Conservation (phyloP, 2,113 vertebrate genomes). For the Motacilla tschutschensis region DNA sequence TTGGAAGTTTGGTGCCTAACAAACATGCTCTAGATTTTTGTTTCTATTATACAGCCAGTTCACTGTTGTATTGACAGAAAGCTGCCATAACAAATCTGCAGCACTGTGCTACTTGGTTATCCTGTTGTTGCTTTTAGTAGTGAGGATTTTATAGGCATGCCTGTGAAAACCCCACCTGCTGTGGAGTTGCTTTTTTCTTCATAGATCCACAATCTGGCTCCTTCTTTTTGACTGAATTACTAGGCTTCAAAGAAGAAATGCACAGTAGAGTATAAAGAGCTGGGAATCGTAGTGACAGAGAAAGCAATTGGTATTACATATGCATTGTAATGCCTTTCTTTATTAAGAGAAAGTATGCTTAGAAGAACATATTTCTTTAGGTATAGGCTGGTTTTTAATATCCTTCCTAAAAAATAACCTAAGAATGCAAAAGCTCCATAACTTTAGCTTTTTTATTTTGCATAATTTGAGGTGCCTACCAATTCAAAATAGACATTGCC, state of each 20-base stretch:
- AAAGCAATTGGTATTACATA: not conserved
- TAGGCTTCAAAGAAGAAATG: constrained; percentile 44
- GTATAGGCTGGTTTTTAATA: not conserved
- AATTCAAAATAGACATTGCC: constrained; percentile 1
- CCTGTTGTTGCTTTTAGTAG: constrained; percentile 33
- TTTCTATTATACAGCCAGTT: not conserved
- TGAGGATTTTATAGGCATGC: constrained; percentile 39
- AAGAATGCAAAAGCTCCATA: not conserved
- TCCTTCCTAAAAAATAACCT: not conserved
- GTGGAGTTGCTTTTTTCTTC: constrained; percentile 37
- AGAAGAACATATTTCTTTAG: not conserved
- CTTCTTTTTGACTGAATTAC: constrained; percentile 19
- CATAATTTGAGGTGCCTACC: not conserved
- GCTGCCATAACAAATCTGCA: constrained; percentile 9
- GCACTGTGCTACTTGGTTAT: not conserved
- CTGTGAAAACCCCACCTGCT: constrained; percentile 48
- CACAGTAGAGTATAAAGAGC: not conserved
- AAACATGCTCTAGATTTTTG: not conserved
- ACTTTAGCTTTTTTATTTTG: not conserved
- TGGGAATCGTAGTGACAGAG: constrained; percentile 13
- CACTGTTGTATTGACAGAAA: not conserved
- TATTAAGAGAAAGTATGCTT: constrained; percentile 4
- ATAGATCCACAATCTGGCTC: not conserved
- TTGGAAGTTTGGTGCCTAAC: not conserved
- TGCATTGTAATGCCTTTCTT: constrained; percentile 9